Evolutionary conservation across 2,113 vertebrate species (phyloP).

Genomic region (Vidua chalybeata): DNA sequence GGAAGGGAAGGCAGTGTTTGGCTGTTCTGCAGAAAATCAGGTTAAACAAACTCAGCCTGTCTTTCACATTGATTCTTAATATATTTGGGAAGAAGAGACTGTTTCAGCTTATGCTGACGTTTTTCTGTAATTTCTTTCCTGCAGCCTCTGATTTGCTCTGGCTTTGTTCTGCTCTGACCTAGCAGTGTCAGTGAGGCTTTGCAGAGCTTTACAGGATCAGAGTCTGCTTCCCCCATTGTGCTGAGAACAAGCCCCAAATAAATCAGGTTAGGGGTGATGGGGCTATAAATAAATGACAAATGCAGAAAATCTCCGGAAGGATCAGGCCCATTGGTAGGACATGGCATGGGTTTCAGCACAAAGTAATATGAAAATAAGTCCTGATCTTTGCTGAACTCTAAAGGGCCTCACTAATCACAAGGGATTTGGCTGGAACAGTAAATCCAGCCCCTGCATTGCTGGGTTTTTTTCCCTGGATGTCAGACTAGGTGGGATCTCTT

Average conservation of each 20-base stretch:
- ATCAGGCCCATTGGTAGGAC: not conserved
- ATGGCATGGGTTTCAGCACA: not conserved
- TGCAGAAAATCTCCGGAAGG: not conserved
- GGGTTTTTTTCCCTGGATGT: not conserved
- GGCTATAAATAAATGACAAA: not conserved
- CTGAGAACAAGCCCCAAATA: not conserved
- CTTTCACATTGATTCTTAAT: not conserved
- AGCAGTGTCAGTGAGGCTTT: not conserved
- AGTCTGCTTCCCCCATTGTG: not conserved
- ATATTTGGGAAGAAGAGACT: not conserved
- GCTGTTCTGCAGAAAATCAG: not conserved
- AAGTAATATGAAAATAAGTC: not conserved
- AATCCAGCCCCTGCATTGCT: not conserved
- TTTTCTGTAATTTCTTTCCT: not conserved
- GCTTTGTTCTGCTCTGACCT: not conserved
- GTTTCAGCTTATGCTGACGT: not conserved
- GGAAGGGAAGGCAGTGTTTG: not conserved
- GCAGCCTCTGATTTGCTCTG: not conserved
- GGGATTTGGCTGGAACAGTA: not conserved
- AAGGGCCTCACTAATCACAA: not conserved
- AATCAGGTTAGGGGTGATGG: not conserved
- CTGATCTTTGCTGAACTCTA: not conserved
- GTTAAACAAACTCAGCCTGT: not conserved
- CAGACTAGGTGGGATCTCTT: not conserved
- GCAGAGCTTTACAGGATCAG: not conserved